Conservation (phyloP, 2,888 invertebrate genomes). For the Catocala sponsa region DNA sequence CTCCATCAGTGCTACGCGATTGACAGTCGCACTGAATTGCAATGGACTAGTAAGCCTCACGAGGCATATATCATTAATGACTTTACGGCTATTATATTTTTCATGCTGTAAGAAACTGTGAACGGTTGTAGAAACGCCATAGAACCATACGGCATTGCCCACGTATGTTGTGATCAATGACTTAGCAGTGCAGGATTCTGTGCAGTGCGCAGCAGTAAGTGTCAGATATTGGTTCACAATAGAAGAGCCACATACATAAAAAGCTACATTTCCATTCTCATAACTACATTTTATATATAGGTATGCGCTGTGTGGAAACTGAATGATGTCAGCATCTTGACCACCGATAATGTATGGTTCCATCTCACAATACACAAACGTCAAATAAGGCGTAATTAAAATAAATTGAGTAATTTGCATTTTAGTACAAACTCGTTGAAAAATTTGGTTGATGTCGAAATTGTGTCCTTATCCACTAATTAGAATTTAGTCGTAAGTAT, state of each 20-base stretch:
- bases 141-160: constrained; percentile 13
- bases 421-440: no score
- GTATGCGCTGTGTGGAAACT: no score
- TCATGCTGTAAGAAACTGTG: constrained; percentile 46
- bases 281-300: no score
- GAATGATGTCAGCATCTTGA: no score
- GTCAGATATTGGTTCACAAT: constrained; percentile 41
- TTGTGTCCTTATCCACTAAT: no score
- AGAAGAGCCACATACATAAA: constrained; percentile 43
- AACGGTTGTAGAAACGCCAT: constrained; percentile 3
- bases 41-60: constrained; percentile 26
- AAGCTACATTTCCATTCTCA: constrained; percentile 7
- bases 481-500: no score
- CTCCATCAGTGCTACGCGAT: constrained; percentile 38
- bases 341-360: no score
- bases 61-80: constrained; percentile 51
- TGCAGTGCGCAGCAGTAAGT: constrained; percentile 44
- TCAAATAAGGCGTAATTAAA: no score
- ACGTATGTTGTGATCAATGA: constrained; percentile 6
- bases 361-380: no score
- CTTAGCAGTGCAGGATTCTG: not conserved
- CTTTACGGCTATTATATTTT: constrained; percentile 28
- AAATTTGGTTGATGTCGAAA: no score
- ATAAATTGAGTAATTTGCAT: no score
- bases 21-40: constrained; percentile 30